Conservation (phyloP, 2,113 vertebrate genomes). For the Orcinus orca region DNA sequence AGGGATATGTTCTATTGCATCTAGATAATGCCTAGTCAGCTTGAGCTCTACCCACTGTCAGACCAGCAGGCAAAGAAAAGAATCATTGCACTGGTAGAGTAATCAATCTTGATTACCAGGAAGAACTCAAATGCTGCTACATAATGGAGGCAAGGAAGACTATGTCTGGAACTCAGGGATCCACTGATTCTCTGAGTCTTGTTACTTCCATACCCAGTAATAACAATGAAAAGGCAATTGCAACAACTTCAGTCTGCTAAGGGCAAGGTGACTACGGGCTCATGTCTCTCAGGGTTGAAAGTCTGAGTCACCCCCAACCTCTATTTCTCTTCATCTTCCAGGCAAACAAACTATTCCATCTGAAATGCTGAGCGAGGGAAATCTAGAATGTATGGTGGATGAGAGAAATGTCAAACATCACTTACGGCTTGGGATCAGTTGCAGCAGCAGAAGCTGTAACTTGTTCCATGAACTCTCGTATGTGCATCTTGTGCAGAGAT, state of each 20-base stretch:
- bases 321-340: not conserved
- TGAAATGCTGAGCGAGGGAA: not conserved
- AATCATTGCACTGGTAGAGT: not conserved
- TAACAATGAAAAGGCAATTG: not conserved
- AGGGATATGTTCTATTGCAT: not conserved
- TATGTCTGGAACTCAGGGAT: not conserved
- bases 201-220: not conserved
- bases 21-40: not conserved
- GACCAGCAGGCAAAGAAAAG: not conserved
- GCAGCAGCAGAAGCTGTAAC: not conserved
- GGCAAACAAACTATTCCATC: not conserved
- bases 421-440: not conserved
- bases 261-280: not conserved
- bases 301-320: not conserved
- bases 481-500: not conserved
- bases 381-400: not conserved
- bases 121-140: not conserved
- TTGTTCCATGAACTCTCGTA: not conserved
- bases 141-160: not conserved
- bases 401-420: not conserved
- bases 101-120: not conserved
- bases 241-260: not conserved
- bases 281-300: not conserved
- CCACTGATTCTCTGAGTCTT: not conserved
- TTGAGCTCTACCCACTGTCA: not conserved